These are phyloP conservation scores for Dione juno DNA, from an alignment of 2,888 invertebrate genomes.

Conservation along the genomic window DNA sequence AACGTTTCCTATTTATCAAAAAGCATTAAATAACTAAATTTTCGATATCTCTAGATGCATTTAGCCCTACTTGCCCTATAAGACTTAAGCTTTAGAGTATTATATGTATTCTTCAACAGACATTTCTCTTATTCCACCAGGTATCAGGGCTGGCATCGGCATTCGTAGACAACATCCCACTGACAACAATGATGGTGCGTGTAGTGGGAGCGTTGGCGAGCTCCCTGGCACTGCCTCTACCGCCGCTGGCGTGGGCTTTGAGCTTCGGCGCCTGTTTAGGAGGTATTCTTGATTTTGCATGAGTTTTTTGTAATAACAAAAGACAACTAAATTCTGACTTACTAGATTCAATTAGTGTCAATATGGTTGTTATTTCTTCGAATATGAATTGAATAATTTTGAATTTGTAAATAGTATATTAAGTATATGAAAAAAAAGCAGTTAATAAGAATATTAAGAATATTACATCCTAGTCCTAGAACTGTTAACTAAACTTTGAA, in stretches of 20 bases:
- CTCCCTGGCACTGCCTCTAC: slow-evolving; percentile 86
- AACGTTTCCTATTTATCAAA: too few species aligned
- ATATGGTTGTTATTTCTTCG: too few species aligned
- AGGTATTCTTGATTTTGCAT: slow-evolving; percentile 79
- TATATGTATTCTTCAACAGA: background rate
- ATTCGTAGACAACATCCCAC: slow-evolving; percentile 94
- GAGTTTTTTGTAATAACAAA: background rate
- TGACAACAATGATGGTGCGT: slow-evolving; percentile 94
- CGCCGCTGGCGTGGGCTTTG: slow-evolving; percentile 91
- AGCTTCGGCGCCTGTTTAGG: slow-evolving; percentile 94
- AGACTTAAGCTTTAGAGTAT: background rate
- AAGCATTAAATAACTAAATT: too few species aligned
- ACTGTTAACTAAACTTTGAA: too few species aligned
- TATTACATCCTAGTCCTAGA: too few species aligned
- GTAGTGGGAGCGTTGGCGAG: slow-evolving; percentile 88
- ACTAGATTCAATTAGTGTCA: too few species aligned
- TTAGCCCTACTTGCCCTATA: too few species aligned
- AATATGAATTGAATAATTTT: too few species aligned
- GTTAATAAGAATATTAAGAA: too few species aligned
- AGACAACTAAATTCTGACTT: background rate
- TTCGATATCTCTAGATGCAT: too few species aligned
- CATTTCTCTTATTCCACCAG: slow-evolving; percentile 64
- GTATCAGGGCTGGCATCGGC: slow-evolving; percentile 92
- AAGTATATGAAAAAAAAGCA: too few species aligned
- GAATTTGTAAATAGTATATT: too few species aligned